Evolutionary conservation across 2,888 invertebrate genomes (phyloP).

Genomic region (Pecten maximus): DNA sequence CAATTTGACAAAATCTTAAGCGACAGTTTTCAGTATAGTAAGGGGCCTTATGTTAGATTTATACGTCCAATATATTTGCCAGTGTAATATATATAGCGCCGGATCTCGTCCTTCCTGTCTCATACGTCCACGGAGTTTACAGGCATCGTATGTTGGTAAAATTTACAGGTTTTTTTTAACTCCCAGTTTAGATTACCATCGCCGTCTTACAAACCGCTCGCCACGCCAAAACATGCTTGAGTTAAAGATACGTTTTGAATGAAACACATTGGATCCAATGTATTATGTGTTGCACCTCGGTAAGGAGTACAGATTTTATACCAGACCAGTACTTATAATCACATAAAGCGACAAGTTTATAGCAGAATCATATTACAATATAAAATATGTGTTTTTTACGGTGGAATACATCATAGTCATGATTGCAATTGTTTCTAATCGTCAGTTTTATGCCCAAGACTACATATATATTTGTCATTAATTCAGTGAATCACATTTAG

Average conservation of each 20-base stretch:
- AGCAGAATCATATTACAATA: not conserved
- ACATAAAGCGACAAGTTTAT: not conserved
- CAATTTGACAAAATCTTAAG: conserved; percentile 33
- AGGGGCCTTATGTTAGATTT: conserved; percentile 30
- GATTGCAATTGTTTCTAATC: not conserved
- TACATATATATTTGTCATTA: not conserved
- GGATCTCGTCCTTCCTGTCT: not conserved
- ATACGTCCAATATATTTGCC: conserved; percentile 38
- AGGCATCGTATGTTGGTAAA: not conserved
- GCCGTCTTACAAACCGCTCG: not conserved
- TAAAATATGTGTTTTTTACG: not conserved
- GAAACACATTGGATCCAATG: not conserved
- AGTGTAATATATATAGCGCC: not conserved
- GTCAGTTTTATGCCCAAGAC: not conserved
- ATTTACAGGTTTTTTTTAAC: not conserved
- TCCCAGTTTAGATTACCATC: not conserved
- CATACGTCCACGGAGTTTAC: not conserved
- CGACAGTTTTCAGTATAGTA: conserved; percentile 33
- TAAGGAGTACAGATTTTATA: not conserved
- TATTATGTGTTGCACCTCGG: not conserved
- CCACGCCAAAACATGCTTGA: not conserved
- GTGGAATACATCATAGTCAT: not conserved
- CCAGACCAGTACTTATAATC: not conserved
- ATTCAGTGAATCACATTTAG: not conserved
- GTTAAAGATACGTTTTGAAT: not conserved